phyloP scores from a whole-genome alignment of 2,113 vertebrate species.

The Amia ocellicauda region DNA sequence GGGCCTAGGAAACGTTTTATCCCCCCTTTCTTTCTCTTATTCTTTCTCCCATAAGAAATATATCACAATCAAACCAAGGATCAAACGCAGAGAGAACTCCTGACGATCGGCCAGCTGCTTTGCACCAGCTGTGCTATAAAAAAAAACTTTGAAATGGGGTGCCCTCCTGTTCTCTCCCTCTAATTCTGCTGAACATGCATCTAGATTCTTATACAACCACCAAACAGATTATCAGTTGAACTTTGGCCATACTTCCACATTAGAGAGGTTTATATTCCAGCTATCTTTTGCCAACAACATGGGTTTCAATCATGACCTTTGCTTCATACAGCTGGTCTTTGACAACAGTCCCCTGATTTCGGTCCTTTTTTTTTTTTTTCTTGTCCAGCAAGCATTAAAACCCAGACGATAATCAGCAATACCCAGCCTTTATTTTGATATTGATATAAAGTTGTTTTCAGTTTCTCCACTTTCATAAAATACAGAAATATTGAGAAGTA shows the following conservation, averaged over 20 bases:
- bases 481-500: too few relatives aligned
- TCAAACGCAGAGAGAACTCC: slow-evolving; percentile 53
- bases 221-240: slow-evolving; percentile 32
- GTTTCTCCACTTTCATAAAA: too few relatives aligned
- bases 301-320: slow-evolving; percentile 21
- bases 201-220: slow-evolving; percentile 23
- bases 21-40: slow-evolving; percentile 38
- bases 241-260: slow-evolving; percentile 26
- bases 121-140: slow-evolving; percentile 53
- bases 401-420: neutral
- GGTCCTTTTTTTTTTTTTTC: slow-evolving; percentile 41
- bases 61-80: slow-evolving; percentile 60
- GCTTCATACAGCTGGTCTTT: slow-evolving; percentile 26
- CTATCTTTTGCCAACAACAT: slow-evolving; percentile 2
- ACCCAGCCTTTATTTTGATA: too few relatives aligned
- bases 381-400: slow-evolving; percentile 10
- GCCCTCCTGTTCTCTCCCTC: slow-evolving; percentile 35
- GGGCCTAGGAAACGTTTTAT: slow-evolving; percentile 50
- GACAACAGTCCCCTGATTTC: slow-evolving; percentile 41
- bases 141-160: slow-evolving; percentile 40
- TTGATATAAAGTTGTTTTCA: too few relatives aligned
- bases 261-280: slow-evolving; percentile 22
- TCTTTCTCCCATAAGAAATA: slow-evolving; percentile 42
- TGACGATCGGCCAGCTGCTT: slow-evolving; percentile 42
- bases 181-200: slow-evolving; percentile 18